Conservation (phyloP, 2,797 vertebrate species). For the Hirundo rustica region DNA sequence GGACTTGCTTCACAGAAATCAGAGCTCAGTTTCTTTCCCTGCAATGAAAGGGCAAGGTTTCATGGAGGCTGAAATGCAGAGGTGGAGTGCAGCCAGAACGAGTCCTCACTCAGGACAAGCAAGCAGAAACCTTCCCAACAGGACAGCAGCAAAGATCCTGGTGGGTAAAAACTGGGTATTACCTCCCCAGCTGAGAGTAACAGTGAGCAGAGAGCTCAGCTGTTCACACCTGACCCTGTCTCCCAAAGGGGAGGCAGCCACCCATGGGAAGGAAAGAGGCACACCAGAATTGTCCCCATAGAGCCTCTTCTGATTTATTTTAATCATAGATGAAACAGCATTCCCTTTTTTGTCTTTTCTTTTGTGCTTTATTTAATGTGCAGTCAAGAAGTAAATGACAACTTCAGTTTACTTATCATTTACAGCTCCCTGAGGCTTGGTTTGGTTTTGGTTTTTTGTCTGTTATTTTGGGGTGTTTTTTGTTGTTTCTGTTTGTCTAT, state of each 20-base stretch:
- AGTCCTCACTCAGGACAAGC: background rate
- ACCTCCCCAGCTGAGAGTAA: background rate
- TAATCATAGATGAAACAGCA: background rate
- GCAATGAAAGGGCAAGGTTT: background rate
- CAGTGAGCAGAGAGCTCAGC: background rate
- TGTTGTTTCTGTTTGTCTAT: background rate
- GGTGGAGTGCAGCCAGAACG: background rate
- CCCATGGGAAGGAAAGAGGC: background rate
- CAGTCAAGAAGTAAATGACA: background rate
- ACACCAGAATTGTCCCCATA: background rate
- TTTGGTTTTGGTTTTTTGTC: background rate
- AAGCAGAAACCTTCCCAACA: background rate
- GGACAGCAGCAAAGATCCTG: background rate
- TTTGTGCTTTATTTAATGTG: background rate
- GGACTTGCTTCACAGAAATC: background rate
- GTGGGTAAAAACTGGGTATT: background rate
- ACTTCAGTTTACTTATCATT: background rate
- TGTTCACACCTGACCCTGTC: background rate
- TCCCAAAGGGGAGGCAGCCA: background rate
- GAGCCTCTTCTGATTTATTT: background rate
- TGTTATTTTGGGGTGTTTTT: background rate
- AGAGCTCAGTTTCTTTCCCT: background rate
- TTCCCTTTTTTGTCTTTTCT: background rate
- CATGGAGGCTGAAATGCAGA: background rate
- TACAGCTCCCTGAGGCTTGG: background rate